Percentiles rank a stretch among this genome's conserved stretches.
phyloP scores from a whole-genome alignment of 1,140 invertebrate genomes.

The Caenorhabditis remanei region DNA sequence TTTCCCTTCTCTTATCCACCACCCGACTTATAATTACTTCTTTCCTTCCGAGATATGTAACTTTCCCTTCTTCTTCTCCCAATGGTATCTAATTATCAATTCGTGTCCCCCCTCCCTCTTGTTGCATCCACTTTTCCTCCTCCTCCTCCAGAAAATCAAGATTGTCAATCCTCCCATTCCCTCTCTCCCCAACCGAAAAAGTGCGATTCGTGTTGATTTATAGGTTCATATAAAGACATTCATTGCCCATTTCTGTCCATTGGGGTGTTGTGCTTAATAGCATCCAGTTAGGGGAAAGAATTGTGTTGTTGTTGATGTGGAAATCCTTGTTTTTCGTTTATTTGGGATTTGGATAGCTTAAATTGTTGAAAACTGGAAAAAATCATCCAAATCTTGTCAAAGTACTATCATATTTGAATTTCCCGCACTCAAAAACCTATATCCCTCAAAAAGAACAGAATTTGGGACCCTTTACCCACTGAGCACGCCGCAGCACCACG shows the following conservation, averaged over 20 bases:
- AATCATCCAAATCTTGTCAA: no score
- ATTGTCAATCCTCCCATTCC: neutral
- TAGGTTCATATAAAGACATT: slow-evolving; percentile 26
- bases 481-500: neutral
- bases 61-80: neutral
- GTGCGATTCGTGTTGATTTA: slow-evolving; percentile 13
- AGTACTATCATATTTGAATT: neutral
- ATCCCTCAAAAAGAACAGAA: neutral
- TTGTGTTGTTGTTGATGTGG: neutral
- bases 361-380: no score
- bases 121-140: neutral
- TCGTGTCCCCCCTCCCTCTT: neutral
- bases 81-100: slow-evolving; percentile 35
- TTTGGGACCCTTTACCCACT: neutral
- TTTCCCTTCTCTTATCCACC: neutral
- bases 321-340: no score
- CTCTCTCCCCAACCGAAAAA: neutral
- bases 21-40: slow-evolving; percentile 3
- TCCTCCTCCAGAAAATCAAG: neutral
- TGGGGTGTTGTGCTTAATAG: neutral
- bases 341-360: no score
- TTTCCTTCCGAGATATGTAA: neutral
- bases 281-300: neutral
- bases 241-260: neutral
- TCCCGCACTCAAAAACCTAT: neutral